Evolutionary conservation across 2,888 invertebrate genomes (phyloP), one percentile per base, ranked within the genome.

Genomic region (Acronicta psi): DNA sequence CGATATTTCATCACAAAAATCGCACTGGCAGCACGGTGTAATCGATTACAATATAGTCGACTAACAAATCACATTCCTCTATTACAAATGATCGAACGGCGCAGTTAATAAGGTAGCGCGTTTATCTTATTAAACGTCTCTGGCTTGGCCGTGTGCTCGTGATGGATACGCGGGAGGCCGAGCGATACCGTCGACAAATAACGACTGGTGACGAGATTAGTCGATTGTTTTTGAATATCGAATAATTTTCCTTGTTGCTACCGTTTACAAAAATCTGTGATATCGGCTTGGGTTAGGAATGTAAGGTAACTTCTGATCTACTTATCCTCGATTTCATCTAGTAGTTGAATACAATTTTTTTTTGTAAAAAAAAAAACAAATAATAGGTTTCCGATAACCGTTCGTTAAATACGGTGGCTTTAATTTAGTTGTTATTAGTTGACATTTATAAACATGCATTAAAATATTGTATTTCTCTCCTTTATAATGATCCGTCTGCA

Each of bases 81-180:
- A 71, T 77, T 81, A 86, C 81, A 84, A 85, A 87, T 86, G 83
- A 83, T 81, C 73, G 83, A 81, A 81, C 73, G 84, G 73, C 60
- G 63, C 58, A 82, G 87, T 89, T 91, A 92, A 91, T 91, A 90
- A 91, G 89, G 89, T 85, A 86, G 87, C 85, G 63, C 76, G 88
- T 90, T 88, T 91, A 92, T 92, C 89, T 87, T 86, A 86, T 84
- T 85, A 84, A 81, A 84, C 79, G 84, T 86, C 82, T 73, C 53
- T 57, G 55, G 64, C 52, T 62, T 69, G 44, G 73, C 67, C 66
- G 57, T 73, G 54, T 63, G 54, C 56, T 58, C 62, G 84, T 92
- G 92, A 93, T 92, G 89, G 92, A 92, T 92, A 77, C 82, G 79
- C 82, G 84, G 84, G 83, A 80, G 84, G 52, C 49, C 47, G 62